Evolutionary conservation across 2,888 invertebrate genomes (phyloP).

Genomic region (Cephus runcator): DNA sequence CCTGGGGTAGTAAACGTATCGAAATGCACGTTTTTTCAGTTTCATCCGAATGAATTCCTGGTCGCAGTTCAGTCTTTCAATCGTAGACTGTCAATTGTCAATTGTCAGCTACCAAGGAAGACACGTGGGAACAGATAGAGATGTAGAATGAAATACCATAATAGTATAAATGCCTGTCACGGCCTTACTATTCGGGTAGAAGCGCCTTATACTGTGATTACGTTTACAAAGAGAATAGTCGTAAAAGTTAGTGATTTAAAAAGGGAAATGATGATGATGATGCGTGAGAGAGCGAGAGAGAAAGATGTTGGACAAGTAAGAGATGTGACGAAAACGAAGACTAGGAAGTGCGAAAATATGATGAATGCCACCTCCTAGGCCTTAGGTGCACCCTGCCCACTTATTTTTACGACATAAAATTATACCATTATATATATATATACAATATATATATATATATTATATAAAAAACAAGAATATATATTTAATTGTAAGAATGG

Average conservation of each 20-base stretch:
- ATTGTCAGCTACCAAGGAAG: neutral
- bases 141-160: neutral
- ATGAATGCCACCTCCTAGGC: slow-evolving; percentile 41
- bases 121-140: neutral
- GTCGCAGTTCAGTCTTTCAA: neutral
- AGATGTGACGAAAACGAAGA: neutral
- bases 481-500: slow-evolving; percentile 20
- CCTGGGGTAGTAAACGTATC: slow-evolving; percentile 18
- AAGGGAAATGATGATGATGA: neutral
- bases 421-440: slow-evolving; percentile 34
- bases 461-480: slow-evolving; percentile 36
- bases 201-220: slow-evolving; percentile 61
- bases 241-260: slow-evolving; percentile 42
- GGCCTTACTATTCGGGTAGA: slow-evolving; percentile 31
- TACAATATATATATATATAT: slow-evolving; percentile 35
- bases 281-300: too few relatives aligned
- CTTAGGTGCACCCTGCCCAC: slow-evolving; percentile 12
- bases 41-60: neutral
- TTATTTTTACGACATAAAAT: slow-evolving; percentile 42
- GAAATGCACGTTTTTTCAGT: neutral
- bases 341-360: slow-evolving; percentile 47
- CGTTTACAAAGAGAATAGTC: slow-evolving; percentile 55
- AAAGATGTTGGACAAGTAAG: neutral
- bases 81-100: neutral
- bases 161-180: slow-evolving; percentile 6